phyloP scores from a whole-genome alignment of 2,797 vertebrate genomes.

The Smutsia gigantea region DNA sequence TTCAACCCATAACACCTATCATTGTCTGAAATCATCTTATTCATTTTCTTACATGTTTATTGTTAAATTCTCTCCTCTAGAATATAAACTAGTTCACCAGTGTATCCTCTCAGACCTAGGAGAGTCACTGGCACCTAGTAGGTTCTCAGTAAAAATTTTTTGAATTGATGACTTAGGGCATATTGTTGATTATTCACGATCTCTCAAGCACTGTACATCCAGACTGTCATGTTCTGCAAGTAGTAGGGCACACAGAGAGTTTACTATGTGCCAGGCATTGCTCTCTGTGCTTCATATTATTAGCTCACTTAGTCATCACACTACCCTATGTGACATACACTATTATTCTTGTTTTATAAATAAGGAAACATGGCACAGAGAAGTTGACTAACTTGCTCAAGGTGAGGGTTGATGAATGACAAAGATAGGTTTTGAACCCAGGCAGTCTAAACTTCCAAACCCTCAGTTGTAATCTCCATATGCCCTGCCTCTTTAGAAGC shows the following conservation, averaged over 20 bases:
- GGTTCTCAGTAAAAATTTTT: background rate
- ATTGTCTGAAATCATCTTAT: conserved; percentile 7
- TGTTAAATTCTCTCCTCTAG: background rate
- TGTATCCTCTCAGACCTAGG: background rate
- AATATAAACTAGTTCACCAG: background rate
- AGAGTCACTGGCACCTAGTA: background rate
- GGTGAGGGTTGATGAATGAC: background rate
- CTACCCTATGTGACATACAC: background rate
- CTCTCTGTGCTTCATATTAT: background rate
- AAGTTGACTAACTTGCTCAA: background rate
- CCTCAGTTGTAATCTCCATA: background rate
- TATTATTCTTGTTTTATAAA: background rate
- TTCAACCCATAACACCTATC: background rate
- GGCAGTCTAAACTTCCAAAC: background rate
- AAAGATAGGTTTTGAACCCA: background rate
- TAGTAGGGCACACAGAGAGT: background rate
- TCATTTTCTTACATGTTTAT: background rate
- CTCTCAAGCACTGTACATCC: background rate
- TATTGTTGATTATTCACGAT: background rate
- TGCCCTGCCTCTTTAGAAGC: background rate
- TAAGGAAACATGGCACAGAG: background rate
- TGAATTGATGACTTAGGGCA: background rate
- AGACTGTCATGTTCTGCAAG: background rate
- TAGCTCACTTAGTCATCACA: background rate
- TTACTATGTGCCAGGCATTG: background rate